Base-by-base conservation (phyloP, 1,140 invertebrate genomes). In the Drosophila pachea region DNA sequence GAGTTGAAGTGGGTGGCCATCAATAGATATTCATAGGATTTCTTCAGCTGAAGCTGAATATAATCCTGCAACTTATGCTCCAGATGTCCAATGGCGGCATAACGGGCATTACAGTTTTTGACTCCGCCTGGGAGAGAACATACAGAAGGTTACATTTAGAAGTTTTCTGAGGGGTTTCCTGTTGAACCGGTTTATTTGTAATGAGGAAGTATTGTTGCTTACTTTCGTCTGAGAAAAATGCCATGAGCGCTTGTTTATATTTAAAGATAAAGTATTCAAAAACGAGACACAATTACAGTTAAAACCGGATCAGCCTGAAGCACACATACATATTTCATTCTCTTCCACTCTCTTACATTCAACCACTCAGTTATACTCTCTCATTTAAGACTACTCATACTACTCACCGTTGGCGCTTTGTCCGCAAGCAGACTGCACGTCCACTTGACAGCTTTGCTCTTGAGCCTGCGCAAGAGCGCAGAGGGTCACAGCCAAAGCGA, bases 1-100 rank as follows among this genome's bases (percentile, higher is more conserved):
- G 94, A 95, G 50, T 93, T 93, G 89, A 95, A 96, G 88, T 95
- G 92, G 2, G 94, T 93, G 7, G 94, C 92, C 89, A 95, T 92
- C 4, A 95, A 87, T 11, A 96, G 90, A 70, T 93, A 95, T 60
- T 95, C 92, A 67, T 94, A 95, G 8, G 94, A 95, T 11, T 91
- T 90, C 36, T 91, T 90, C 49, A 96, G 89, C 71, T 95, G 93
- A 9, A 91, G 88, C 73, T 93, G 93, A 5, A 92, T 92, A 77
- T 93, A 95, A 7, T 90, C 88, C 68, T 88, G 78, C n/a, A 89
- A 29, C 61, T 87, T 73, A 38, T 60, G 65, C 73, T 92, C 84
- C 16, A 91, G 87, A 52, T 94, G 90, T 0, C 91, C 88, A 55
- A 94, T 92, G 38, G 91, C 91, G 22, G 93, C 94, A 88, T 93